phyloP scores from a whole-genome alignment of 2,113 vertebrate genomes.

The Pachypanchax playfairii region DNA sequence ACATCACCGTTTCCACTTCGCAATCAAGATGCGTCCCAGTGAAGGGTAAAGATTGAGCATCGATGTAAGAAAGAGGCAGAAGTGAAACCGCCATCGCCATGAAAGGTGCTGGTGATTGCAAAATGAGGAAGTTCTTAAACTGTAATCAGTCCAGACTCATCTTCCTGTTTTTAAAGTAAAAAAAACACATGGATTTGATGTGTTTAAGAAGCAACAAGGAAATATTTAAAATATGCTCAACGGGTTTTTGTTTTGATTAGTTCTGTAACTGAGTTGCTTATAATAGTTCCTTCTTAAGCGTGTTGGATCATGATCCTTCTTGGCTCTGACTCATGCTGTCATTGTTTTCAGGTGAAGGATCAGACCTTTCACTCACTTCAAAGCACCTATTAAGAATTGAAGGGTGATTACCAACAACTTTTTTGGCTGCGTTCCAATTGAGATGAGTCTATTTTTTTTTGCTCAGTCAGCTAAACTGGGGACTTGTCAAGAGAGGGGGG shows the following conservation, averaged over 20 bases:
- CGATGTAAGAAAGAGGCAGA: conserved; percentile 31
- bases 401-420: conserved; percentile 51
- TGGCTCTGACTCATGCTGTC: conserved; percentile 27
- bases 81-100: conserved; percentile 16
- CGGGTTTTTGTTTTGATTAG: conserved; percentile 14
- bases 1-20: conserved; percentile 36
- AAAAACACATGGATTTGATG: conserved; percentile 28
- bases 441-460: conserved; percentile 56
- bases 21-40: conserved; percentile 48
- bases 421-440: conserved; percentile 54
- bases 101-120: conserved; percentile 3
- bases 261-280: conserved; percentile 13
- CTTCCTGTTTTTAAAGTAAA: conserved; percentile 2
- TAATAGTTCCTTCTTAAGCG: conserved; percentile 3
- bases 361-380: conserved; percentile 28
- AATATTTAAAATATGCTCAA: conserved; percentile 29
- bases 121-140: not conserved
- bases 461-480: conserved; percentile 67
- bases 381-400: conserved; percentile 33
- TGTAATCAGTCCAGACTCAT: not conserved
- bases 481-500: conserved; percentile 32
- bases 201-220: conserved; percentile 5
- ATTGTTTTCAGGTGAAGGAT: conserved; percentile 34
- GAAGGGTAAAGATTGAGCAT: conserved; percentile 36
- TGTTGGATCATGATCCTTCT: conserved; percentile 28